Base-by-base conservation (phyloP, 2,888 invertebrate species). In the Unio pictorum region DNA sequence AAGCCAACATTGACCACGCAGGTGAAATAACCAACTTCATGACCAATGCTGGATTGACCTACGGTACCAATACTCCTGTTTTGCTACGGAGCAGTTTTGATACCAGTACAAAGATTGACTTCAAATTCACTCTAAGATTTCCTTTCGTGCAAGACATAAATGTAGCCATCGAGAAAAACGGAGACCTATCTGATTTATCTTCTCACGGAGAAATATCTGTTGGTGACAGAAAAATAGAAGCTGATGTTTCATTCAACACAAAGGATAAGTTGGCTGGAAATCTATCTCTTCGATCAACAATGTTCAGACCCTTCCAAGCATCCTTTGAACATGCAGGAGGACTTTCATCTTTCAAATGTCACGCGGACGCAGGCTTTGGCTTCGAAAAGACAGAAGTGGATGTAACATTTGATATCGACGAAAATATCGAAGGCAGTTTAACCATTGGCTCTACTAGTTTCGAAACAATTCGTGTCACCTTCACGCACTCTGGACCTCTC, bases 361-460 rank as follows among this genome's bases (percentile, higher is more conserved):
- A n/a, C n/a, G n/a, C n/a, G n/a, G n/a, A n/a, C n/a, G n/a, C n/a
- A n/a, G n/a, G n/a, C n/a, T n/a, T n/a, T n/a, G n/a, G n/a, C n/a
- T n/a, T n/a, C 17, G 28, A 68, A 55, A 66, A 30, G 59, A 28
- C 61, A 30, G 56, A 64, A 56, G 28, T 28, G 30, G 54, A 55
- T 64, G 18, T 73, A 28, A 68, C 55, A 18, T 58, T 74, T 34
- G 73, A 73, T 57, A 20, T 55, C 4, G 64, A 57, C 11, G 55
- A 65, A 28, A 71, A 70, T 57, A 64, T 77, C 57, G 78, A 81
- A n/a, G 81, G 78, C 17, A 76, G 66, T 62, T 30, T 81, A 23
- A 18, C n/a, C n/a, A 54, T 82, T 8, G 77, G 69, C 66, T 82
- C 84, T 3, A 79, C 82, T 15, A 71, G 76, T 28, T 65, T 69